Percentiles rank a stretch among this genome's conserved stretches.
Evolutionary conservation across 2,888 invertebrate genomes (phyloP).

Genomic region (Diarsia rubi): DNA sequence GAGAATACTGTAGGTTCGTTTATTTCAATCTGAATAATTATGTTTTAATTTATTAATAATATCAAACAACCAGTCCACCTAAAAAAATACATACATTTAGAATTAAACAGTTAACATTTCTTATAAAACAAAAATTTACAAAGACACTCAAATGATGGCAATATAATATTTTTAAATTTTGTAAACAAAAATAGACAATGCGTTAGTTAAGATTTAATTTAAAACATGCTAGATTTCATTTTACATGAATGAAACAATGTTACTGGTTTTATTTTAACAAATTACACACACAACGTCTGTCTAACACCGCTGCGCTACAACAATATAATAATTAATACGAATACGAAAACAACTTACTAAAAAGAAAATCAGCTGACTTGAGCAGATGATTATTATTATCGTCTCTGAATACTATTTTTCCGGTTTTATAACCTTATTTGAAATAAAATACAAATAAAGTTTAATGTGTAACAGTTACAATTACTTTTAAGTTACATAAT

Average conservation of each 20-base stretch:
- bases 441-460: conserved; percentile 19
- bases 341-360: conserved; percentile 50
- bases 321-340: not conserved
- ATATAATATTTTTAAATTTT: not conserved
- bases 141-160: not conserved
- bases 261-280: not conserved
- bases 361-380: conserved; percentile 64
- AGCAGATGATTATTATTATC: conserved; percentile 30
- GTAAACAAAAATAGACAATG: not conserved
- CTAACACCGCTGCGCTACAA: not conserved
- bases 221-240: not conserved
- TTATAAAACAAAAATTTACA: not conserved
- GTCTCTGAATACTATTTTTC: conserved; percentile 19
- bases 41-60: conserved; percentile 12
- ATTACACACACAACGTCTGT: not conserved
- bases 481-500: conserved; percentile 55
- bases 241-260: not conserved
- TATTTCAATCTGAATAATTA: not conserved
- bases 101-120: not conserved
- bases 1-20: conserved; percentile 1
- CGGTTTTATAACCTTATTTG: conserved; percentile 23
- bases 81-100: conserved; percentile 15
- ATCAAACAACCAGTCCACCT: conserved; percentile 17
- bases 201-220: not conserved
- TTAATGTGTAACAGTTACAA: conserved; percentile 21